Conservation (phyloP, 1,140 invertebrate species). For the Drosophila kohkoa region DNA sequence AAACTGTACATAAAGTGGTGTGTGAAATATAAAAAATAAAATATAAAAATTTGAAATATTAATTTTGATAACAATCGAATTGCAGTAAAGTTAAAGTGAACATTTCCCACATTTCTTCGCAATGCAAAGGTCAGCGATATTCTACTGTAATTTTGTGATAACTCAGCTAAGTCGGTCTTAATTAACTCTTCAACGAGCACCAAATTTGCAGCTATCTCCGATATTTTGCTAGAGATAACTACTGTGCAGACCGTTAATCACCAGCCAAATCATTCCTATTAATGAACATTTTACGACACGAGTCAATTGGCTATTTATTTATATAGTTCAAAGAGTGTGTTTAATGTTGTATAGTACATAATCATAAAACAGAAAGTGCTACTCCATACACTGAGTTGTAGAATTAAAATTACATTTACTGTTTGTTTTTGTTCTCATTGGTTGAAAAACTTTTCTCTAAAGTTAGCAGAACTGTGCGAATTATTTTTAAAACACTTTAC, state of each 20-base stretch:
- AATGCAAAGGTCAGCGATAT: slow-evolving; percentile 1
- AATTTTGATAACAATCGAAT: neutral
- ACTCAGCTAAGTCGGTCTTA: slow-evolving; percentile 3
- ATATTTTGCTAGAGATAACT: slow-evolving; percentile 4
- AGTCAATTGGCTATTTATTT: neutral
- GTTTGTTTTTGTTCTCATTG: no score
- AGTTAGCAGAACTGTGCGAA: no score
- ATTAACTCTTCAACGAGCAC: neutral
- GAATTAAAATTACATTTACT: no score
- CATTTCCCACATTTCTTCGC: neutral
- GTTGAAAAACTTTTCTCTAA: no score
- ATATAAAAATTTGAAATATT: neutral
- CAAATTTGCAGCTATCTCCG: neutral
- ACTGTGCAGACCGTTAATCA: slow-evolving; percentile 2
- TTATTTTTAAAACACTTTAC: no score
- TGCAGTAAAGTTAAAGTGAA: neutral
- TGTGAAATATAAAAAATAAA: neutral
- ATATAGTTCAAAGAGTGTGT: neutral
- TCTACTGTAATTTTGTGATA: slow-evolving; percentile 2
- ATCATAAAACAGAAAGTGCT: neutral
- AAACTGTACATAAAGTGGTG: neutral
- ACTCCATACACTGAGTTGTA: neutral
- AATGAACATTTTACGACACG: slow-evolving; percentile 13
- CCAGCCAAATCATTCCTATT: neutral
- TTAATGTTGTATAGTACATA: neutral